Base-by-base conservation (phyloP, 1,140 invertebrate genomes). In the Solen grandis region DNA sequence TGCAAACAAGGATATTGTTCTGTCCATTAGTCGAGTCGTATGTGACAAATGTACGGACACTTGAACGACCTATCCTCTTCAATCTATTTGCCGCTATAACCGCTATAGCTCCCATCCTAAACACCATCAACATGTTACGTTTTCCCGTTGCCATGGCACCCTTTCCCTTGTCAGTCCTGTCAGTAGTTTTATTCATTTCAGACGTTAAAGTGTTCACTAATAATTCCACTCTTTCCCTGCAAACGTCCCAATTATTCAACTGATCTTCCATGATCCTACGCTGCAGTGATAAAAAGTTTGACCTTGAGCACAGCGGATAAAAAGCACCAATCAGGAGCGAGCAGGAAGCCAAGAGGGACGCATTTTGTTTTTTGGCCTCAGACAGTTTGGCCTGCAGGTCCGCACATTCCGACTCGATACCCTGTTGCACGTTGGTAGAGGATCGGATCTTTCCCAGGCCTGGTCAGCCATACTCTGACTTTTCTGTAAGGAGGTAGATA, bases 361-460 rank as follows among this genome's bases (percentile, higher is more conserved):
- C 52, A 70, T 86, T 84, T 5, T 88, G 84, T 68, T 82, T 78
- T 69, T 89, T 84, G n/a, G 74, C 41, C 36, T 89, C 84, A 8
- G 60, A 31, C 14, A 91, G 57, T 29, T 85, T 77, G 36, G 50
- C 84, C 16, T 85, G 82, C 0, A 92, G 84, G 16, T 90, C 84
- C 0, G 75, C 70, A 66, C 87, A 88, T 73, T 92, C 89, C 4
- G 85, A 80, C 66, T 91, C 88, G 10, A 91, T 66, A n/a, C 88
- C 88, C 27, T 89, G 87, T 50, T 90, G 87, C 13, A 90, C 82
- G 31, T 66, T 85, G 41, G 88, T 88, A 8, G 90, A 89, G 29
- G 84, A 81, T n/a, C 88, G 83, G 1, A 92, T 85, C 72, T 90
- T 90, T 91, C 89, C 90, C 90, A 92, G 0, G 89, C 90, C 65